Base-by-base conservation (phyloP, 2,113 vertebrate species). In the Manacus vitellinus region DNA sequence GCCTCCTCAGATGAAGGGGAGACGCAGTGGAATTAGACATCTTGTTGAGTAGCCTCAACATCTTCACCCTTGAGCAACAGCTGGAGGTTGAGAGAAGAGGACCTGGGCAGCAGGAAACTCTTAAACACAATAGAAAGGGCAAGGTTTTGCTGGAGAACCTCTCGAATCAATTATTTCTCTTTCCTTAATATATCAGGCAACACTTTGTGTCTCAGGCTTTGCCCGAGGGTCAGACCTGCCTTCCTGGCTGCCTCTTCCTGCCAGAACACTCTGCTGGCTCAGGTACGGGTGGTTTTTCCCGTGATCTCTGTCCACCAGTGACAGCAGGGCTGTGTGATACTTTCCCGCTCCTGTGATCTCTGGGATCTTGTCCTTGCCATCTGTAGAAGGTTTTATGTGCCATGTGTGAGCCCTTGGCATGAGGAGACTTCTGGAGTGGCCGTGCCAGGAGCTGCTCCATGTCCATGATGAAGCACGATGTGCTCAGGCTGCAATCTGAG, bases 401-500 rank as follows among this genome's bases (percentile, higher is more conserved):
- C 8, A 0, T 41, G 18, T 33, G 37, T 1, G 59, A 52, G 51
- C 39, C 41, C 41, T 27, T n/a, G 73, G 51, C 55, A 24, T 4
- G 18, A 49, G 79, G 75, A 91, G n/a, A 33, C 31, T 14, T 52
- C 51, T 20, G 37, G 8, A 65, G 23, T 16, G 39, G 47, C 56
- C 0, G 0, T 84, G 76, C 54, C 72, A 47, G 76, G 58, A 61
- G 62, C 66, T 89, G 62, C 68, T 70, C 55, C 17, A 4, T n/a
- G 46, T 22, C 77, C n/a, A 0, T 8, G 22, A 8, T 49, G 59
- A 27, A 59, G 9, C 6, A 1, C 0, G 0, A 8, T 2, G 44
- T 61, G 35, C 75, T 54, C 22, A 22, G 56, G 55, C 43, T 75
- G 66, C 12, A 20, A 52, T 55, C 37, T 67, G 71, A 79, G 51